Percentiles rank a stretch among this genome's conserved stretches.
phyloP scores from a whole-genome alignment of 2,888 invertebrate species.

The Xestoiulus laeticollis region DNA sequence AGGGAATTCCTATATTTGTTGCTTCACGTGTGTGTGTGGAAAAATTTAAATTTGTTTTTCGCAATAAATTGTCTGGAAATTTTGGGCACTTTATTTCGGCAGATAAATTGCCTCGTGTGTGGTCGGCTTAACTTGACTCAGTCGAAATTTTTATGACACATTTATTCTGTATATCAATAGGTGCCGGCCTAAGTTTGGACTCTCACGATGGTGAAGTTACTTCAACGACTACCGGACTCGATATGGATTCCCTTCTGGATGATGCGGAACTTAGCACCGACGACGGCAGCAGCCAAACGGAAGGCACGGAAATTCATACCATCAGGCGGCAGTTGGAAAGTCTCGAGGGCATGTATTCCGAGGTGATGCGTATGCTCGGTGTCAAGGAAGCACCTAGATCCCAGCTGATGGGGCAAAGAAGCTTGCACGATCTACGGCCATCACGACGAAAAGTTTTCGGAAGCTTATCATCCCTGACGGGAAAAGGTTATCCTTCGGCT shows the following conservation, averaged over 20 bases:
- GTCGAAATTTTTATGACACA: not conserved
- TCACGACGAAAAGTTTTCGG: conserved; percentile 73
- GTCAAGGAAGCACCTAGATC: conserved; percentile 69
- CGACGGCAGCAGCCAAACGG: conserved; percentile 66
- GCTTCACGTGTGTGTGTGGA: no score
- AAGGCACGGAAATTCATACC: conserved; percentile 75
- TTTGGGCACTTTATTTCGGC: not conserved
- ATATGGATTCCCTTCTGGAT: conserved; percentile 75
- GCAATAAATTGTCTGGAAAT: not conserved
- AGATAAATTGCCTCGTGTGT: no score
- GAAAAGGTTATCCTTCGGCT: conserved; percentile 71
- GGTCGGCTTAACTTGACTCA: no score
- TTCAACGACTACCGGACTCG: conserved; percentile 76
- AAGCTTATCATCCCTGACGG: conserved; percentile 77
- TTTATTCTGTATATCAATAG: not conserved
- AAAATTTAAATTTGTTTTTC: no score
- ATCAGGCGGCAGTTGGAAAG: conserved; percentile 83
- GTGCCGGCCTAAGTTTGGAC: conserved; percentile 48
- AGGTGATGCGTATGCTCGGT: conserved; percentile 75
- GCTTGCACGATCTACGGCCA: conserved; percentile 60
- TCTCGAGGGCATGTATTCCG: conserved; percentile 86
- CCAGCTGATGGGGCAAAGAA: conserved; percentile 70
- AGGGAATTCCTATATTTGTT: no score
- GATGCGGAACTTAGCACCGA: conserved; percentile 61
- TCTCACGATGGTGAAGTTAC: conserved; percentile 76